Evolutionary conservation across 2,113 vertebrate genomes (phyloP).

Genomic region (Burhinus bistriatus): DNA sequence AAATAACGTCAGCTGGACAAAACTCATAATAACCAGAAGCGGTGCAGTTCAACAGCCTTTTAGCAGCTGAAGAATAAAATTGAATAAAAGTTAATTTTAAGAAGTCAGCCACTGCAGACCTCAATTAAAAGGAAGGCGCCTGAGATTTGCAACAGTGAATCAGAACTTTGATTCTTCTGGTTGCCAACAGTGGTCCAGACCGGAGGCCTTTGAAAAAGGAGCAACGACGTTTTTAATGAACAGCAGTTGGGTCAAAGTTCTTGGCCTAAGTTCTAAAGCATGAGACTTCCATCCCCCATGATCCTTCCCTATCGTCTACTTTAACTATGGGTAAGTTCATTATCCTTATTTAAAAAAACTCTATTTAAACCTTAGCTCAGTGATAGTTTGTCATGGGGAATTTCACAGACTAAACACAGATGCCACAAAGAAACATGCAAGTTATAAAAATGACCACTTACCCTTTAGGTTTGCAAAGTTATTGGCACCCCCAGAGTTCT

Average conservation of each 20-base stretch:
- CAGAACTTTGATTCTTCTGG: background rate
- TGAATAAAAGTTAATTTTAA: background rate
- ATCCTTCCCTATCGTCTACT: background rate
- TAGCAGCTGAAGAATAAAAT: background rate
- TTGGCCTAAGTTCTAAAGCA: background rate
- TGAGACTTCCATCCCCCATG: background rate
- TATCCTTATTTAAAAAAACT: background rate
- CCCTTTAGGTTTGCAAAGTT: background rate
- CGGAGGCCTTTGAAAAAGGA: background rate
- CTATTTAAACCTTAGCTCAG: background rate
- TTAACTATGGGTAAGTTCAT: background rate
- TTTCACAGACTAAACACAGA: background rate
- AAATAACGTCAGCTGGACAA: background rate
- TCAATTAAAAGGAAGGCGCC: background rate
- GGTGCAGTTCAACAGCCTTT: background rate
- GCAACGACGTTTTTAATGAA: background rate
- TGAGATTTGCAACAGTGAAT: background rate
- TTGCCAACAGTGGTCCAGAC: background rate
- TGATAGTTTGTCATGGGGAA: background rate
- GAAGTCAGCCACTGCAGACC: background rate
- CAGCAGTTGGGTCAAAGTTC: background rate
- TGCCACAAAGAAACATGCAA: background rate
- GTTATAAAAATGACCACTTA: background rate
- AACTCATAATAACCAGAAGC: background rate
- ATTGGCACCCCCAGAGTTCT: background rate